A percentile compares a stretch with the other conserved stretches of the same genome.
phyloP scores from a whole-genome alignment of 2,888 invertebrate species.

The Sipha maydis region DNA sequence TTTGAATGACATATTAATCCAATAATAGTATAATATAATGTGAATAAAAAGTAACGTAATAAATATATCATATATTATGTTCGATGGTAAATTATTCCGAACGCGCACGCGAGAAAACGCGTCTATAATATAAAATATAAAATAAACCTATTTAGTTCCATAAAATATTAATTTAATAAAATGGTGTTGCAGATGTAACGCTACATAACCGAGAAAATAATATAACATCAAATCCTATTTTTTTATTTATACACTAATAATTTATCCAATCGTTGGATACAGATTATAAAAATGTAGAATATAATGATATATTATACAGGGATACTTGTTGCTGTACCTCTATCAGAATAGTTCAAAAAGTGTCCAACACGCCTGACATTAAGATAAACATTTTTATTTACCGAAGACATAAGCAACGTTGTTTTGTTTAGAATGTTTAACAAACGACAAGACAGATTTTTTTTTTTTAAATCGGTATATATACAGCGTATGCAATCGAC shows the following conservation, averaged over 20 bases:
- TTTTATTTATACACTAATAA: no score
- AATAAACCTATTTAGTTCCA: not conserved
- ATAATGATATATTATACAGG: no score
- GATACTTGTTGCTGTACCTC: no score
- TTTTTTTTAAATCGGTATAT: no score
- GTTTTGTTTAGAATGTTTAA: no score
- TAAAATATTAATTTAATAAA: not conserved
- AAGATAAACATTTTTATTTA: not conserved
- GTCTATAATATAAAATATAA: not conserved
- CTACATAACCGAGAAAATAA: not conserved
- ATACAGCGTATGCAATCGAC: no score
- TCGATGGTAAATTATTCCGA: conserved; percentile 29
- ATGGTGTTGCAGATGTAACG: not conserved
- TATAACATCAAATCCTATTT: no score
- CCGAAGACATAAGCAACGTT: not conserved
- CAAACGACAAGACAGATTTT: no score
- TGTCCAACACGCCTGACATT: not conserved
- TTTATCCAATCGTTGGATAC: no score
- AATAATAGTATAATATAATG: conserved; percentile 19
- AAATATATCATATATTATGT: conserved; percentile 6
- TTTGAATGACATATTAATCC: conserved; percentile 44
- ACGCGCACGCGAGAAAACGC: not conserved
- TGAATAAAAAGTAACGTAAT: conserved; percentile 3
- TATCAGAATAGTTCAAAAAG: no score
- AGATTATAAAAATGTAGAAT: no score